Evolutionary conservation across 1,140 invertebrate species (phyloP).

Genomic region (Orius insidiosus): DNA sequence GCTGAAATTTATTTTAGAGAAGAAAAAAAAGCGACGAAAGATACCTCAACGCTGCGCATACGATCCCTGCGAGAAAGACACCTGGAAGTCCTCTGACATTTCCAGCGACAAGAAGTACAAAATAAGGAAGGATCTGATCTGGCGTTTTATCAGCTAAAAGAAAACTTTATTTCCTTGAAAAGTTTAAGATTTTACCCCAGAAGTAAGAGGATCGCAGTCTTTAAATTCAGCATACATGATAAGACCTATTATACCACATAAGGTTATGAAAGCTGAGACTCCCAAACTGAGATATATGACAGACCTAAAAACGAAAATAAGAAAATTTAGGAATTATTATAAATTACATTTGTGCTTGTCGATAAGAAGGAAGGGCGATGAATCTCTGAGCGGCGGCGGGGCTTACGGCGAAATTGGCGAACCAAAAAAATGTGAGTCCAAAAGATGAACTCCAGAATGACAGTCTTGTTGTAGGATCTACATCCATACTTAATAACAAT

Average conservation of each 20-base stretch:
- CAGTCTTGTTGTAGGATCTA: not conserved
- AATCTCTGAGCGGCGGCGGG: slow-evolving; percentile 2
- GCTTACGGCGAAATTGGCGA: not conserved
- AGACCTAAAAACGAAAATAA: slow-evolving; percentile 27
- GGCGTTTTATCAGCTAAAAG: slow-evolving; percentile 23
- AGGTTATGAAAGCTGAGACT: slow-evolving; percentile 38
- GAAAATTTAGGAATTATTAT: too few species aligned
- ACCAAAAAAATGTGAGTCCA: not conserved
- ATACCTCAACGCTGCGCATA: slow-evolving; percentile 52
- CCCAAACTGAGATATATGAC: slow-evolving; percentile 46
- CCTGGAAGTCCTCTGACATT: slow-evolving; percentile 50
- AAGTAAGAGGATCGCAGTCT: slow-evolving; percentile 30
- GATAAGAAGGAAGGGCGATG: not conserved
- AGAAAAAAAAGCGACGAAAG: too few species aligned
- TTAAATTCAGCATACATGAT: slow-evolving; percentile 31
- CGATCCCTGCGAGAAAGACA: slow-evolving; percentile 58
- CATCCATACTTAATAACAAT: not conserved
- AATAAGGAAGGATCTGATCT: slow-evolving; percentile 53
- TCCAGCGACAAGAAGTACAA: slow-evolving; percentile 46
- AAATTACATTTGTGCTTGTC: slow-evolving; percentile 8
- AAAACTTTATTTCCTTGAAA: not conserved
- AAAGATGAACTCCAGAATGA: slow-evolving; percentile 2
- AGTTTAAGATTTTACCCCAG: slow-evolving; percentile 17
- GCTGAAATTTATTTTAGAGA: slow-evolving; percentile 34
- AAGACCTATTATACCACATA: slow-evolving; percentile 27